Base-by-base conservation (phyloP, 2,888 invertebrate species). In the Chymomyza amoena region DNA sequence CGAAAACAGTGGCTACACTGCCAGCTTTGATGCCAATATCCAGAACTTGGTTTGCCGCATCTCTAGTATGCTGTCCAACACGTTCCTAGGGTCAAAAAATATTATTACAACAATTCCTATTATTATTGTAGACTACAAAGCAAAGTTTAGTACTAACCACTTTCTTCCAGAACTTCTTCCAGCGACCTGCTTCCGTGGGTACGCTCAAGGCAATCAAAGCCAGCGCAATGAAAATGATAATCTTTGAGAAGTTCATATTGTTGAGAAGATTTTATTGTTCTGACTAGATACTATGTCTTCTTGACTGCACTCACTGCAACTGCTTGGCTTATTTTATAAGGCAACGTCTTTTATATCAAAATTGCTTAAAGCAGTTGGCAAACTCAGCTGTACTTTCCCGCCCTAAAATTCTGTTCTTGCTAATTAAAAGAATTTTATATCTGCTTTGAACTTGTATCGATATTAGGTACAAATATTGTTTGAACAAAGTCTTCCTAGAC, bases 141-240 rank as follows among this genome's bases (percentile, higher is more conserved):
- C 32, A 32, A 3, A 5, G 7, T 2, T 0, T 7, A 6, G 1
- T 61, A 78, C 83, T 83, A 78, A 88, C 88, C 65, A 86, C 66
- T 81, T 83, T 80, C 75, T 87, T 88, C 66, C 82, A 83, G 51
- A 88, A 72, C 66, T 88, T 85, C 64, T 81, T 82, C 54, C 54
- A 54, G 20, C 81, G 81, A 15, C 83, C 80, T 7, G 81, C 84
- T 54, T 86, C 75, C 5, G 75, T 68, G 72, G 80, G 79, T 64
- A 68, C 78, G 64, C 71, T 69, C 39, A 84, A 79, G 0, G 78
- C 52, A 3, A 77, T 73, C 64, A 83, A 62, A 2, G 75, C 25
- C 52, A 81, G 59, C 9, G 75, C 78, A 16, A 80, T 45, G 16
- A 79, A 76, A 3, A 84, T 59, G 18, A 80, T 78, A 20, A 81